A percentile compares a stretch with the other conserved stretches of the same genome.
Evolutionary conservation across 2,888 invertebrate genomes (phyloP).

Genomic region (Apamea monoglypha): DNA sequence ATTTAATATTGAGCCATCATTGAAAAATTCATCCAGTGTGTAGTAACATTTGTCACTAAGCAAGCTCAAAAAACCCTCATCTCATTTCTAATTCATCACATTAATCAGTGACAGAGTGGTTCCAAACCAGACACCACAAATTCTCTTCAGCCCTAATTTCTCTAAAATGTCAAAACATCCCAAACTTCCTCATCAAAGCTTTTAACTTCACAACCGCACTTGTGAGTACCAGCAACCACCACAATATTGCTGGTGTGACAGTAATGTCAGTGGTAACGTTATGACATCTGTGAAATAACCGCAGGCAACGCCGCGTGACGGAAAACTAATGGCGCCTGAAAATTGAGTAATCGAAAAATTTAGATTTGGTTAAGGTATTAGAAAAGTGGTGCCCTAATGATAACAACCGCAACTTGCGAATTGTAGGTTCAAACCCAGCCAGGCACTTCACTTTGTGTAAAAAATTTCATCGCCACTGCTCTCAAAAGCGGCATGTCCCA

Average conservation of each 20-base stretch:
- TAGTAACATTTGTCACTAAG: too few relatives aligned
- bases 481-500: too few relatives aligned
- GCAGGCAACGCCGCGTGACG: slow-evolving; percentile 30
- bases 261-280: slow-evolving; percentile 44
- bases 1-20: too few relatives aligned
- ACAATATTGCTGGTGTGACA: slow-evolving; percentile 55
- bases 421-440: not conserved
- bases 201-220: slow-evolving; percentile 50
- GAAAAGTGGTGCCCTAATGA: not conserved
- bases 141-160: slow-evolving; percentile 1
- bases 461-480: too few relatives aligned
- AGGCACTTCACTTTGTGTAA: not conserved
- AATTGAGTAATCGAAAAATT: slow-evolving; percentile 39
- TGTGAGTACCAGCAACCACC: slow-evolving; percentile 20
- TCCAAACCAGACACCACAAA: slow-evolving; percentile 7
- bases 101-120: not conserved
- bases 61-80: accelerated
- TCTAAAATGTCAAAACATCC: slow-evolving; percentile 33
- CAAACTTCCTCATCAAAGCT: slow-evolving; percentile 37
- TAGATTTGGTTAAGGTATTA: not conserved
- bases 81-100: not conserved
- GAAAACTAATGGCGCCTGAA: slow-evolving; percentile 28
- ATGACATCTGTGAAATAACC: slow-evolving; percentile 57
- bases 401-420: not conserved
- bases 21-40: too few relatives aligned